Evolutionary conservation across 2,888 invertebrate genomes (phyloP).

Genomic region (Ellobium chinense): DNA sequence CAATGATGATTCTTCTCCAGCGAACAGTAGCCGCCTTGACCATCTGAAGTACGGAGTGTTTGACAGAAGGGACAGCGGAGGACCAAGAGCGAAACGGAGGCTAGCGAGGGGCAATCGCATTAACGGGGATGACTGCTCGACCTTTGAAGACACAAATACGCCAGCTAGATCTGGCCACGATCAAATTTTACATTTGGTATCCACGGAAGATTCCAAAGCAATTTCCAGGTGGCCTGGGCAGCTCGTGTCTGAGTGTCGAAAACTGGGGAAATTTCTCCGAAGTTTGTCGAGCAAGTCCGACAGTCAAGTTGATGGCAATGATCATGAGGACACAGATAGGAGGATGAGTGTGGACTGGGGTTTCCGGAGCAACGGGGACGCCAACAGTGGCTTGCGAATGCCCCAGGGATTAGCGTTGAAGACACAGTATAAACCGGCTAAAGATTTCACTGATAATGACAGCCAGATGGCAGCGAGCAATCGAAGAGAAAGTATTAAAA

Average conservation of each 20-base stretch:
- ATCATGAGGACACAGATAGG: background rate
- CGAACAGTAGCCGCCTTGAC: background rate
- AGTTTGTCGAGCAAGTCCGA: conserved; percentile 23
- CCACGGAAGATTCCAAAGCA: background rate
- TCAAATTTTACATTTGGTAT: background rate
- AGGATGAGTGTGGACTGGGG: background rate
- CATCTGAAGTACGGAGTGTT: background rate
- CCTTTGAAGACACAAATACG: background rate
- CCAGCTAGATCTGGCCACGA: background rate
- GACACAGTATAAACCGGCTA: too few species aligned
- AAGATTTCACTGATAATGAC: background rate
- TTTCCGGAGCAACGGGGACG: background rate
- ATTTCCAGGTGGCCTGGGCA: conserved; percentile 5
- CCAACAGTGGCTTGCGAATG: background rate
- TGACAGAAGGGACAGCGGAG: background rate
- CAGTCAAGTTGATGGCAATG: background rate
- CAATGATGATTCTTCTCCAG: background rate
- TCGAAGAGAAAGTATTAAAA: background rate
- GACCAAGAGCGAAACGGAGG: too few species aligned
- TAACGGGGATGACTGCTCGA: background rate
- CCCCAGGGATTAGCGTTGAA: background rate
- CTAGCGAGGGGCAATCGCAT: background rate
- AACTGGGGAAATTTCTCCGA: conserved; percentile 31
- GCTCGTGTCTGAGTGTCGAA: conserved; percentile 36
- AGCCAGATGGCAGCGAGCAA: background rate